Evolutionary conservation across 2,113 vertebrate species (phyloP), one percentile per base, ranked within the genome.

Genomic region (Cynoglossus semilaevis): DNA sequence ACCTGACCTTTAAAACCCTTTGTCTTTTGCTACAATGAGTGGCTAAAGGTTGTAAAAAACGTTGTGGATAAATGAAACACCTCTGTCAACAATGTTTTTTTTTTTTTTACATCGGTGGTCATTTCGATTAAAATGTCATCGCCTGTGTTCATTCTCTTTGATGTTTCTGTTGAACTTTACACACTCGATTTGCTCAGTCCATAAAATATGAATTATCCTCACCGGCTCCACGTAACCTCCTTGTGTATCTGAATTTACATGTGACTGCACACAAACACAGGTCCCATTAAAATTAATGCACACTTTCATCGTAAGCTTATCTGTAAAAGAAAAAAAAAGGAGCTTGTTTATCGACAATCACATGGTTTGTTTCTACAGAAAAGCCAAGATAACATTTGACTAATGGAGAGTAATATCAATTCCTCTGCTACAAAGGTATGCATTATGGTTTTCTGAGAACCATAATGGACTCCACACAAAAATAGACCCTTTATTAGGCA

Each of bases 151-250:
- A 91, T 89, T 90, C 87, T 85, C 81, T 73, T 72, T 87, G 76
- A 87, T 88, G 84, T 90, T 90, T 88, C 78, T 87, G 72, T 86
- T 90, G 86, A 91, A 92, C 90, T 90, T 91, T 90, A 72, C 87
- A 90, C 88, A 91, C 86, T 87, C 84, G 76, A 85, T 80, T 91
- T 87, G 82, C 74, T 89, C 77, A 84, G 81, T 90, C 85, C 59
- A 87, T 87, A 81, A 87, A 88, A 85, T 84, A 60, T 80, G 80
- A 87, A 88, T 82, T 87, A 79, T 80, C 56, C 67, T 71, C 70
- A 55, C 62, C 62, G 61, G 54, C 63, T 78, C 72, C 67, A 63
- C 63, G 72, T 66, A 64, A 70, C 53, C 49, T 73, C 53, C 29
- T 42, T 15, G 65, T 78, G 70, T 73, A 76, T 66, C 56, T 58